Percentiles rank a stretch among this genome's conserved stretches.
Evolutionary conservation across 1,140 invertebrate genomes (phyloP).

Genomic region (Drosophila simulans): DNA sequence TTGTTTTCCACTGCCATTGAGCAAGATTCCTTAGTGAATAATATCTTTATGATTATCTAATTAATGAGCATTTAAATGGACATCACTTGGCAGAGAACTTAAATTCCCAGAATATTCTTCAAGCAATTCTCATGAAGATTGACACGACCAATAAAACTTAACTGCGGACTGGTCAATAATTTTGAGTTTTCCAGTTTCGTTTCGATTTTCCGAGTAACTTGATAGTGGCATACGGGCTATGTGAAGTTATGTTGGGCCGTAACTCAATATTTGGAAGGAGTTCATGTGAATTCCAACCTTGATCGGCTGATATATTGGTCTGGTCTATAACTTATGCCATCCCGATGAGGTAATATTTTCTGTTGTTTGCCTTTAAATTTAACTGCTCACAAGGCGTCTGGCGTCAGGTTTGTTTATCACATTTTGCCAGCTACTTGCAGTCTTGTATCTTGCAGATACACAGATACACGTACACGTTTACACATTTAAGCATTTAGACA

Average conservation of each 20-base stretch:
- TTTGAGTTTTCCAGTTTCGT: conserved; percentile 23
- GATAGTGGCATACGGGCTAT: conserved; percentile 54
- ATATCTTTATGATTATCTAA: conserved; percentile 64
- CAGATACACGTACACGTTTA: conserved; percentile 3
- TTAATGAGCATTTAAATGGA: conserved; percentile 66
- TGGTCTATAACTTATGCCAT: conserved; percentile 49
- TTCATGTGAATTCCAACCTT: conserved; percentile 38
- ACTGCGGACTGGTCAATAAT: conserved; percentile 50
- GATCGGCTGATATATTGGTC: conserved; percentile 39
- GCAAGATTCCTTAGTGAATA: conserved; percentile 28
- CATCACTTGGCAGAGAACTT: conserved; percentile 19
- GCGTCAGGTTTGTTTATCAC: conserved; percentile 79
- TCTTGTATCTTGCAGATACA: conserved; percentile 73
- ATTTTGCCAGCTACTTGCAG: conserved; percentile 78
- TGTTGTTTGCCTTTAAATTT: conserved; percentile 64
- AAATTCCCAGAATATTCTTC: conserved; percentile 47
- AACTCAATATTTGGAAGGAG: conserved; percentile 47
- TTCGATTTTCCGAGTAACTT: conserved; percentile 38
- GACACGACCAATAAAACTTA: conserved; percentile 62
- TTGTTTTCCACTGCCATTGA: conserved; percentile 22
- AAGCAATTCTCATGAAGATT: conserved; percentile 62
- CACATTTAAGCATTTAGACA: conserved; percentile 15
- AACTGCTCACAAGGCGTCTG: conserved; percentile 62
- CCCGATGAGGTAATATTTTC: conserved; percentile 71
- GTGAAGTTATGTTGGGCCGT: conserved; percentile 14